Conservation (phyloP, 2,113 vertebrate genomes). For the Anolis sagrei region DNA sequence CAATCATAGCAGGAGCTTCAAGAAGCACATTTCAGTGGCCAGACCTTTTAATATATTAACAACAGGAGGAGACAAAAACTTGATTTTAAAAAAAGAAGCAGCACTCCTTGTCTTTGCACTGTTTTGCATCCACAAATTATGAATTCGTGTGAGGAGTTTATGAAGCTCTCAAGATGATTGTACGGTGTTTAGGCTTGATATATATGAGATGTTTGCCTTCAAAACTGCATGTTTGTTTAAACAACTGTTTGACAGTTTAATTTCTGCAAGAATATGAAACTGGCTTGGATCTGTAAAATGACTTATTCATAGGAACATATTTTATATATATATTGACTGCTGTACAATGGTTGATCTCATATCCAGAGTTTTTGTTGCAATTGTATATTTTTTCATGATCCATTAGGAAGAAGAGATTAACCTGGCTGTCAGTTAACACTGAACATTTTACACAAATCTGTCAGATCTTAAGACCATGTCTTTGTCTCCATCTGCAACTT, state of each 20-base stretch:
- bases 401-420: constrained; percentile 13
- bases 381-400: constrained; percentile 22
- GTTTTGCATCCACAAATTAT: constrained; percentile 37
- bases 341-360: constrained; percentile 49
- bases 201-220: constrained; percentile 56
- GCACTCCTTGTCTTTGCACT: constrained; percentile 28
- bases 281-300: constrained; percentile 46
- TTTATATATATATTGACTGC: constrained; percentile 39
- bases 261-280: constrained; percentile 53
- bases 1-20: constrained; percentile 16
- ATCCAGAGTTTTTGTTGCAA: constrained; percentile 47
- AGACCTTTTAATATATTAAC: neutral
- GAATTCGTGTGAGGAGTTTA: constrained; percentile 30
- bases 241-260: constrained; percentile 41
- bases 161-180: constrained; percentile 39
- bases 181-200: constrained; percentile 42
- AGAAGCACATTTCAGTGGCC: neutral
- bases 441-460: constrained; percentile 54
- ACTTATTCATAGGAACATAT: constrained; percentile 40
- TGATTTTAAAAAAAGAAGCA: constrained; percentile 25
- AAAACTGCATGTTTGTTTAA: constrained; percentile 55
- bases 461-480: constrained; percentile 37
- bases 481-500: constrained; percentile 5
- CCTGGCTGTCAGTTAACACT: constrained; percentile 37
- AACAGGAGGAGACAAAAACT: constrained; percentile 3